Base-by-base conservation (phyloP, 2,113 vertebrate species). In the Oryzias woworae region DNA sequence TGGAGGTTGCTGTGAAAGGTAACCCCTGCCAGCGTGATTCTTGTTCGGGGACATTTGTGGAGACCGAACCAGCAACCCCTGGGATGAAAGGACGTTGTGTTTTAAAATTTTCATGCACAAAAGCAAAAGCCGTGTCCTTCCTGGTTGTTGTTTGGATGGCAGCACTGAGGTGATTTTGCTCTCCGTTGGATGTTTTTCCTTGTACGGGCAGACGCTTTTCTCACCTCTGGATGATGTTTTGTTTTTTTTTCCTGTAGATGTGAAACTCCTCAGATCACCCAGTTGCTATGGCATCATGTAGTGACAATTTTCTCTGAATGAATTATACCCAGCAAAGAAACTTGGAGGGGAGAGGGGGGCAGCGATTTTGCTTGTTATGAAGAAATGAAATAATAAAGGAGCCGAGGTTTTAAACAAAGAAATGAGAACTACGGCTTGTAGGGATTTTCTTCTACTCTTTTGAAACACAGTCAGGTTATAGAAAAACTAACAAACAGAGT, bases 241-340 rank as follows among this genome's bases (percentile, higher is more conserved):
- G 58, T 45, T 44, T 73, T 73, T 65, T 48, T 26, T 4, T 44
- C 47, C 54, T 47, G 66, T 31, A 14, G 63, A 71, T 66, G 65
- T 24, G 54, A 72, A 58, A 67, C 48, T 46, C 60, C 62, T 15
- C 61, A 58, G 59, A 59, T 80, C 77, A 56, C 61, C 54, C 53
- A 2, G 80, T 83, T 83, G 63, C 84, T 48, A 87, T 82, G 82
- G 80, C 59, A 66, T 62, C 73, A 8, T 22, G 26, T 23, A 41
- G 56, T 24, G 18, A 65, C 67, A 60, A 45, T 69, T 81, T 58
- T 57, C 62, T 54, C 45, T 46, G 55, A 83, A 64, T 52, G 63
- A 66, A 75, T 72, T 48, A 53, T 61, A 69, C 20, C 14, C 20
- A 58, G 56, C 49, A 61, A 59, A 58, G 31, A 60, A 61, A 63